Evolutionary conservation across 2,113 vertebrate genomes (phyloP).

Genomic region (Numenius arquata): DNA sequence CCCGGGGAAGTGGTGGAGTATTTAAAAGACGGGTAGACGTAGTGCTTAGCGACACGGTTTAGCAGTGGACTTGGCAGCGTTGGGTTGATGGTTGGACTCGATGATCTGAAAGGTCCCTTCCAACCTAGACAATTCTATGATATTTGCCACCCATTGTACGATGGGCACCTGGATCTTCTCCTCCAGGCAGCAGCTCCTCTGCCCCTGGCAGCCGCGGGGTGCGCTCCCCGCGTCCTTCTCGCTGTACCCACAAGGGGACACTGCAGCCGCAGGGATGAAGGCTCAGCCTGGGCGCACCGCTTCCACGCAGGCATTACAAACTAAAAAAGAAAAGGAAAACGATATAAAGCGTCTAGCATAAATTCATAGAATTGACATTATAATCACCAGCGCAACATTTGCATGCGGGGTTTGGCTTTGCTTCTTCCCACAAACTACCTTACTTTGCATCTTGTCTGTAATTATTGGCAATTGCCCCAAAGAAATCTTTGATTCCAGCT

Average conservation of each 20-base stretch:
- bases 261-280: conserved; percentile 29
- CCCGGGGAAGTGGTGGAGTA: background rate
- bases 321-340: no score
- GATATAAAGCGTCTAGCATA: rapidly evolving
- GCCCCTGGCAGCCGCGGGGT: background rate
- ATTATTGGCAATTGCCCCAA: background rate
- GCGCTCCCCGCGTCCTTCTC: background rate
- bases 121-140: background rate
- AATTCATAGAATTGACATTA: rapidly evolving
- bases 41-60: background rate
- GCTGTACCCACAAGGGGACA: conserved; percentile 8
- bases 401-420: background rate
- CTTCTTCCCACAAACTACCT: background rate
- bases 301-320: rapidly evolving
- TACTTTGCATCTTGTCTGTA: background rate
- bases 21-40: background rate
- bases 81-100: background rate
- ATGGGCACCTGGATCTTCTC: background rate
- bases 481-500: background rate
- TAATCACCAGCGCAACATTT: background rate
- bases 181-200: background rate
- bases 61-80: background rate
- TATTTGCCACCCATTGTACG: rapidly evolving
- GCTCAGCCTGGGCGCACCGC: background rate
- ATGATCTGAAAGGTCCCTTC: background rate